Evolutionary conservation across 2,888 invertebrate genomes (phyloP).

Genomic region (Himalopsyche tibetana): DNA sequence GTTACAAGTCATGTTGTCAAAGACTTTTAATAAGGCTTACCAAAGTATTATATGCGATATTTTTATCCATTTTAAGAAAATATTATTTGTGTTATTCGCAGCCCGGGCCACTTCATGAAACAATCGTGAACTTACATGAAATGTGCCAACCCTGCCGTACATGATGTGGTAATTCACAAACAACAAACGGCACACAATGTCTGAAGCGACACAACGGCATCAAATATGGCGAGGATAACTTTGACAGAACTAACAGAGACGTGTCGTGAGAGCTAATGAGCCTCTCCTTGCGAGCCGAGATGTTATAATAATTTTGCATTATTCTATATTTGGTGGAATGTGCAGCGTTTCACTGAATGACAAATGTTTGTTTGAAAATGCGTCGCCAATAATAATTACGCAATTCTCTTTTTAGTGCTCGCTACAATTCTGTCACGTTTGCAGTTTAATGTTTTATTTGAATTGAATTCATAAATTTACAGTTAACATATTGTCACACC

Average conservation of each 20-base stretch:
- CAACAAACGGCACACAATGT: conserved; percentile 26
- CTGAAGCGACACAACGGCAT: background rate
- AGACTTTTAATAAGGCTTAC: too few species aligned
- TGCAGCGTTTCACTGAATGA: conserved; percentile 4
- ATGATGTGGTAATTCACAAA: background rate
- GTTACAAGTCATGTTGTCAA: too few species aligned
- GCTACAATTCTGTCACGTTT: conserved; percentile 22
- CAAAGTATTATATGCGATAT: too few species aligned
- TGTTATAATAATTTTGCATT: background rate
- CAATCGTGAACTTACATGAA: background rate
- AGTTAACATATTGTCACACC: too few species aligned
- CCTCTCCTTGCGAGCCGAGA: background rate
- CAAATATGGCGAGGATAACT: conserved; percentile 14
- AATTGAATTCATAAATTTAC: too few species aligned
- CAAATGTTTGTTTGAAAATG: conserved; percentile 26
- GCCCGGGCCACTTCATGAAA: background rate
- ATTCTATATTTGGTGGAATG: conserved; percentile 38
- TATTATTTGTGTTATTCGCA: too few species aligned
- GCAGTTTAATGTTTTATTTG: background rate
- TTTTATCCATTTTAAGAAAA: too few species aligned
- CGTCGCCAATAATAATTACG: conserved; percentile 7
- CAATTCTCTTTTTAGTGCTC: background rate
- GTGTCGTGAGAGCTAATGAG: conserved; percentile 24
- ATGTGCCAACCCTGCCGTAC: background rate
- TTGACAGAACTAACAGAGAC: background rate